Conservation (phyloP, 2,888 invertebrate genomes). For the Temnothorax rugatulus region DNA sequence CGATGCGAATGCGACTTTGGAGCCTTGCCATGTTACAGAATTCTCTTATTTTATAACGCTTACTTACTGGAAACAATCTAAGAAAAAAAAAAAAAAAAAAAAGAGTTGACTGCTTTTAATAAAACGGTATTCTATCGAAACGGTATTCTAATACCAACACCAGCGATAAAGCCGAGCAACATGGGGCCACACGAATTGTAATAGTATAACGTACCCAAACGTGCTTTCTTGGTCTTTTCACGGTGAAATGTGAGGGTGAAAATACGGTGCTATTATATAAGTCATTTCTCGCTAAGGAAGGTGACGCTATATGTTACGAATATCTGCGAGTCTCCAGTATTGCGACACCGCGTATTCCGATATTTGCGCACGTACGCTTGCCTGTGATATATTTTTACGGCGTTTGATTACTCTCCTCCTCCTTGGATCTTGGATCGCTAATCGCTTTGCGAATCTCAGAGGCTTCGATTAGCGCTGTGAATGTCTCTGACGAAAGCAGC, state of each 20-base stretch:
- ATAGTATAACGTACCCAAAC: constrained; percentile 33
- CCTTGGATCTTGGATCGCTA: constrained; percentile 28
- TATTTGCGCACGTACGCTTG: constrained; percentile 36
- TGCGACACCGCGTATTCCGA: constrained; percentile 14
- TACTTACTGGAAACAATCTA: background rate
- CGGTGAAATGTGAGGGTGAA: constrained; percentile 6
- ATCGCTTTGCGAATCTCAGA: constrained; percentile 16
- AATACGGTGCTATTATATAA: constrained; percentile 40
- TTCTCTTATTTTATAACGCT: background rate
- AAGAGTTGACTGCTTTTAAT: background rate
- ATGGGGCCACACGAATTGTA: constrained; percentile 37
- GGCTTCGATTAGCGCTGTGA: constrained; percentile 15
- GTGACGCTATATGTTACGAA: constrained; percentile 15
- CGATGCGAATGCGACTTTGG: background rate
- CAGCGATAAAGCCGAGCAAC: constrained; percentile 21
- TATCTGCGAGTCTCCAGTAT: constrained; percentile 17
- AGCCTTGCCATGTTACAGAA: background rate
- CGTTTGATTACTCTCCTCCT: constrained; percentile 18
- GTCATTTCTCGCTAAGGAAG: constrained; percentile 10
- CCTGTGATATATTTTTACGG: constrained; percentile 48
- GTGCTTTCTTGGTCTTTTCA: constrained; percentile 21
- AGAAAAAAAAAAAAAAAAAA: background rate
- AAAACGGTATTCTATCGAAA: background rate
- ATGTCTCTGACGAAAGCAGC: background rate
- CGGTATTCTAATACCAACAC: constrained; percentile 14